Evolutionary conservation across 2,113 vertebrate genomes (phyloP).

Genomic region (Thamnaconus septentrionalis): DNA sequence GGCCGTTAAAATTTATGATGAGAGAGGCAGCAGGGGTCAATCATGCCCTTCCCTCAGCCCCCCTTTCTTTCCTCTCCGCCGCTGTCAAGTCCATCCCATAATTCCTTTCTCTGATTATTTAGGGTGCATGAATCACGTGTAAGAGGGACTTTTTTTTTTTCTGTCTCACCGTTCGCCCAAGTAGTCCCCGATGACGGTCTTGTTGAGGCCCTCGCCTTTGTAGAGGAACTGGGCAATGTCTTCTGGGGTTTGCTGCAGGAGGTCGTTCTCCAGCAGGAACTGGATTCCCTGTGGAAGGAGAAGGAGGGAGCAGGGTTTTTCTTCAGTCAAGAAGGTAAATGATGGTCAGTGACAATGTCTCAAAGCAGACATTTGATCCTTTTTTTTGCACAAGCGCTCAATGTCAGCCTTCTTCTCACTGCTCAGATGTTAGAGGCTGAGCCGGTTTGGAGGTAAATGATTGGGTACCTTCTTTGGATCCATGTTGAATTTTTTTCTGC

Average conservation of each 20-base stretch:
- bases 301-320: slow-evolving; percentile 3
- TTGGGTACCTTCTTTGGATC: slow-evolving; percentile 93
- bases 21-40: slow-evolving; percentile 2
- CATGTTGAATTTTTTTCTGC: slow-evolving; percentile 99
- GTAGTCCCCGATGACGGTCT: slow-evolving; percentile 97
- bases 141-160: slow-evolving; percentile 28
- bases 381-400: neutral
- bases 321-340: neutral
- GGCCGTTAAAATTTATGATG: slow-evolving; percentile 24
- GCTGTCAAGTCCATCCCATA: slow-evolving; percentile 42
- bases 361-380: neutral
- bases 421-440: neutral
- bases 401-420: neutral
- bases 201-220: slow-evolving; percentile 98
- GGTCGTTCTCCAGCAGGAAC: slow-evolving; percentile 96
- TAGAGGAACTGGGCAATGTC: slow-evolving; percentile 97
- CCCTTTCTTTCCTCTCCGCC: slow-evolving; percentile 25
- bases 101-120: slow-evolving; percentile 47
- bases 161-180: slow-evolving; percentile 89
- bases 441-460: neutral
- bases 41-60: slow-evolving; percentile 5
- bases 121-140: slow-evolving; percentile 34
- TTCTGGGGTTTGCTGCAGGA: slow-evolving; percentile 93
- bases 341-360: slow-evolving; percentile 21
- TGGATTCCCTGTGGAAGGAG: slow-evolving; percentile 85